phyloP scores from a whole-genome alignment of 2,113 vertebrate genomes.

The Atrichornis clamosus region DNA sequence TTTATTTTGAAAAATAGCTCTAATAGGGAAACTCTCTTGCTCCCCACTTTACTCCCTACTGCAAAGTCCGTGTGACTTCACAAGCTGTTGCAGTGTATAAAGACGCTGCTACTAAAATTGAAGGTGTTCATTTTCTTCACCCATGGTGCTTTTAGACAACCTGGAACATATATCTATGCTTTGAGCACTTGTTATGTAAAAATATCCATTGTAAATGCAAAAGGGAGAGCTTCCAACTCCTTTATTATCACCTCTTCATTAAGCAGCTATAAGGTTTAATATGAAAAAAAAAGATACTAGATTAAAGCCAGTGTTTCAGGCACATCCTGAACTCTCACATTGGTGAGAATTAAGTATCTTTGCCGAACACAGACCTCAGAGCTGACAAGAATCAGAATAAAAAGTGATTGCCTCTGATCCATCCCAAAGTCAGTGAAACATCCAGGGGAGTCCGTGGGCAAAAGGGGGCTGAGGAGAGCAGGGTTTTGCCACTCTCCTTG shows the following conservation, averaged over 20 bases:
- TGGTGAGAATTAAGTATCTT: neutral
- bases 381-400: neutral
- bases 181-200: neutral
- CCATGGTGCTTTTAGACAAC: neutral
- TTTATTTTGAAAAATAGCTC: neutral
- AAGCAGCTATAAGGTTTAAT: neutral
- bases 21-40: neutral
- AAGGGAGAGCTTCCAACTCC: neutral
- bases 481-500: neutral
- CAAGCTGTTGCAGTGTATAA: neutral
- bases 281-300: neutral
- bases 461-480: neutral
- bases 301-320: neutral
- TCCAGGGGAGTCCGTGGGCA: neutral
- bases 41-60: neutral
- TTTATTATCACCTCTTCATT: neutral
- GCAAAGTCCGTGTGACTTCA: neutral
- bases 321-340: neutral
- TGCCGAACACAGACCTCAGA: neutral
- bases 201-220: neutral
- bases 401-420: neutral
- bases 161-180: neutral
- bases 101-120: neutral
- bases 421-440: neutral
- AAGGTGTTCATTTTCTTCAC: neutral